Percentiles rank a stretch among this genome's conserved stretches.
phyloP scores from a whole-genome alignment of 2,888 invertebrate species.

The Anthrax anthrax region DNA sequence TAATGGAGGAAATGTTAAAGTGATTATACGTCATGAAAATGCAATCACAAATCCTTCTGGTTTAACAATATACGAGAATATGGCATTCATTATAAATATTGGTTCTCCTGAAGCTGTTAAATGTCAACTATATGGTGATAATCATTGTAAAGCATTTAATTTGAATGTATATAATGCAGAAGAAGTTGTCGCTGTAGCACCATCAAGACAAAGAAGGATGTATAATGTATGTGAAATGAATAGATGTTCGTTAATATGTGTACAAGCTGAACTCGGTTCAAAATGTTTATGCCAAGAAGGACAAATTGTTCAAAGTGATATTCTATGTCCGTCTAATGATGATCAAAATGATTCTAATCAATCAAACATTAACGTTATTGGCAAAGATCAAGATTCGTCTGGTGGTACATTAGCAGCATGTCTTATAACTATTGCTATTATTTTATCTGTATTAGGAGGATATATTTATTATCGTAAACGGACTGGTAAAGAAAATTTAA shows the following conservation, averaged over 20 bases:
- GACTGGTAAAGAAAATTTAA: constrained; percentile 38
- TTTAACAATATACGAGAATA: constrained; percentile 58
- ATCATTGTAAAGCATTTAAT: constrained; percentile 36
- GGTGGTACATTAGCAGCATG: constrained; percentile 9
- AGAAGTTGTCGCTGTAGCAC: constrained; percentile 40
- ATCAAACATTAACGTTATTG: neutral
- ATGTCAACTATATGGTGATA: constrained; percentile 42
- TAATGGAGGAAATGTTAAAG: constrained; percentile 34
- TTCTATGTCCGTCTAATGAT: constrained; percentile 22
- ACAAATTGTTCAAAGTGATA: constrained; percentile 24
- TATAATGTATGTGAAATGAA: constrained; percentile 38
- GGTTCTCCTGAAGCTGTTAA: constrained; percentile 42
- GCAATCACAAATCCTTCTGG: constrained; percentile 44
- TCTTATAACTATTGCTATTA: constrained; percentile 12
- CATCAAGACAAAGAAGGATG: constrained; percentile 38
- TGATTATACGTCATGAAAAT: constrained; percentile 34
- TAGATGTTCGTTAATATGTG: constrained; percentile 47
- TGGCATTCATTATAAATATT: constrained; percentile 53
- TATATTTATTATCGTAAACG: constrained; percentile 26
- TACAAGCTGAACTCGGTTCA: constrained; percentile 36
- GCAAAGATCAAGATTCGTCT: neutral
- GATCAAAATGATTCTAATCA: neutral
- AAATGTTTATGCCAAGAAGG: constrained; percentile 45
- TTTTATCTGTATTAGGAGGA: constrained; percentile 16
- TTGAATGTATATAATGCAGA: constrained; percentile 36